Percentiles rank a stretch among this genome's conserved stretches.
Evolutionary conservation across 2,113 vertebrate genomes (phyloP).

Genomic region (Rafetus swinhoei): DNA sequence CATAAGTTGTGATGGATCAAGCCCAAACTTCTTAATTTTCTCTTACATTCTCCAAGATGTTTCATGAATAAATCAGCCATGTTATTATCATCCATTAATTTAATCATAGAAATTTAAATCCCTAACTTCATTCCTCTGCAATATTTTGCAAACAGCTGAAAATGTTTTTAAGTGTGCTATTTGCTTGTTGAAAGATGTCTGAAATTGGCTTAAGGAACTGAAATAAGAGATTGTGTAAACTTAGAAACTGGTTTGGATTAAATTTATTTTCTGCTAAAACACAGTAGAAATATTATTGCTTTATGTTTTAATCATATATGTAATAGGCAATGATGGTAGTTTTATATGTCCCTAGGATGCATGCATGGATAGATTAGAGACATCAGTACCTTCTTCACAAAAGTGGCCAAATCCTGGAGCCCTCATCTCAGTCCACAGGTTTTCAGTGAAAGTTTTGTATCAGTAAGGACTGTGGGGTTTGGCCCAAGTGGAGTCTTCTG

Average conservation of each 20-base stretch:
- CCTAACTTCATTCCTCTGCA: constrained; percentile 27
- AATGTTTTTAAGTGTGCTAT: constrained; percentile 4
- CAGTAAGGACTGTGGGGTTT: not conserved
- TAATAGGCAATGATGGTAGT: not conserved
- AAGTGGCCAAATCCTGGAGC: not conserved
- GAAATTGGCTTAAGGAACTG: not conserved
- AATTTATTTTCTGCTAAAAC: no score
- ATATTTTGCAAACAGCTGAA: not conserved
- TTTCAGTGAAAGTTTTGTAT: not conserved
- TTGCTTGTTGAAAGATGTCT: constrained; percentile 11
- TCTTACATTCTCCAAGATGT: not conserved
- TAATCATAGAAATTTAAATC: not conserved
- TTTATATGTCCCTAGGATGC: not conserved
- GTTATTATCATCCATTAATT: constrained; percentile 35
- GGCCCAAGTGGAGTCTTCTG: not conserved
- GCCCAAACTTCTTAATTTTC: not conserved
- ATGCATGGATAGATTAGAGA: not conserved
- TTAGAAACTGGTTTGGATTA: not conserved
- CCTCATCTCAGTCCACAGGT: not conserved
- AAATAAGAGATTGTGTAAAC: rapidly evolving
- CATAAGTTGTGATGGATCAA: not conserved
- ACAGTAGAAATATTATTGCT: not conserved
- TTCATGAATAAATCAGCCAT: constrained; percentile 28
- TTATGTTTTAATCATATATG: not conserved
- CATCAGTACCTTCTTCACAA: no score